Percentiles rank a stretch among this genome's conserved stretches.
Evolutionary conservation across 2,888 invertebrate genomes (phyloP).

Genomic region (Cantharis flavilabris): DNA sequence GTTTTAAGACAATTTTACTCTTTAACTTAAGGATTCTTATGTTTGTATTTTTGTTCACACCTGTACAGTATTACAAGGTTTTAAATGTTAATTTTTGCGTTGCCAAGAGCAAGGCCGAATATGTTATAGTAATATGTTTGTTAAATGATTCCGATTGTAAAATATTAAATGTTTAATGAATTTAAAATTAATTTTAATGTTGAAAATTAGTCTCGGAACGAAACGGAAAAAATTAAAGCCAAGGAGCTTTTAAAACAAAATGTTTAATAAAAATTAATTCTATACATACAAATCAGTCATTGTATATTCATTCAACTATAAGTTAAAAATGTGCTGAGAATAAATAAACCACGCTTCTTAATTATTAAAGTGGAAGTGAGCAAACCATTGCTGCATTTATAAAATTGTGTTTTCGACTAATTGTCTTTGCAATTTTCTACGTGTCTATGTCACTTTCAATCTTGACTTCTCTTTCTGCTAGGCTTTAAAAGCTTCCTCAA

Average conservation of each 20-base stretch:
- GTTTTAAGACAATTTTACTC: neutral
- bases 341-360: neutral
- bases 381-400: neutral
- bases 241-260: neutral
- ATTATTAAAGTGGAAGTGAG: neutral
- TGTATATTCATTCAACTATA: neutral
- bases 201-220: too few relatives aligned
- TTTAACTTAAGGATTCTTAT: neutral
- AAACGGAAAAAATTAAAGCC: neutral
- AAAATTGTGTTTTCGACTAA: neutral
- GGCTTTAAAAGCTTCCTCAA: conserved; percentile 19
- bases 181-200: neutral
- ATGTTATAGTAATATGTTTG: neutral
- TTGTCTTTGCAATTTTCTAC: neutral
- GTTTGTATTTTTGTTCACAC: neutral
- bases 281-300: neutral
- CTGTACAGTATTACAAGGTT: neutral
- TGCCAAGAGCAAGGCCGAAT: too few relatives aligned
- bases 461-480: neutral
- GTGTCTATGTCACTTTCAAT: neutral
- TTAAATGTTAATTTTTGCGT: too few relatives aligned
- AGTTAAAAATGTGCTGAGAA: neutral
- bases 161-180: neutral
- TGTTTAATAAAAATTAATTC: neutral
- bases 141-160: neutral